Base-by-base conservation (phyloP, 2,113 vertebrate genomes). In the Bolborhynchus lineola region DNA sequence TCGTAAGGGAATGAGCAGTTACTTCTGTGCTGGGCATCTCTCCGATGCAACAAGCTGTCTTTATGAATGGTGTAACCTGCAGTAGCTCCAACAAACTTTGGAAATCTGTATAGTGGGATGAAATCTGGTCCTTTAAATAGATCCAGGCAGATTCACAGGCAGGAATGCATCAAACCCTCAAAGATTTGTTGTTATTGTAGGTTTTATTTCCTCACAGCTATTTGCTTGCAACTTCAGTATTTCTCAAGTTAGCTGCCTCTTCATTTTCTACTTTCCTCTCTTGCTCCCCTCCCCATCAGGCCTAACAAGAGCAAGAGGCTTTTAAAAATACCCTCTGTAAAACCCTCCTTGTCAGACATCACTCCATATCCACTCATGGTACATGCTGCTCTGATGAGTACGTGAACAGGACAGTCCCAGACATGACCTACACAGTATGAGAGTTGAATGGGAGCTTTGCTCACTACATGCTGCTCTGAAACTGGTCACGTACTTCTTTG, bases 341-440 rank as follows among this genome's bases (percentile, higher is more conserved):
- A 59, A 59, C 59, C n/a, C 16, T 59, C 31, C 55, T 21, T 2
- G 23, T 57, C 47, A 63, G 62, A 59, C 72, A 35, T 52, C 2
- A 0, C 62, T 67, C 52, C 1, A 0, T 67, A 33, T 16, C 65
- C 41, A 13, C 10, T 12, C 46, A 9, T 7, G 9, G 31, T 6
- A 5, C 7, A 0, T 20, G 39, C 37, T 35, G 4, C 64, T 52
- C 23, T 24, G 46, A 16, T 33, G 35, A 37, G 37, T 17, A 5
- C 3, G 28, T 14, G 47, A 50, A 6, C 24, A 16, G 53, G n/a
- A 37, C 52, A 21, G 60, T 9, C 17, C 35, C 25, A 42, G 24
- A 20, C 31, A 16, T 16, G 67, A n/a, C 24, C 28, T 20, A 19
- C 24, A 1, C 5, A 1, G 19, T 2, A 2, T 4, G 72, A 74